Conservation (phyloP, 2,797 vertebrate species). For the Avahi laniger region DNA sequence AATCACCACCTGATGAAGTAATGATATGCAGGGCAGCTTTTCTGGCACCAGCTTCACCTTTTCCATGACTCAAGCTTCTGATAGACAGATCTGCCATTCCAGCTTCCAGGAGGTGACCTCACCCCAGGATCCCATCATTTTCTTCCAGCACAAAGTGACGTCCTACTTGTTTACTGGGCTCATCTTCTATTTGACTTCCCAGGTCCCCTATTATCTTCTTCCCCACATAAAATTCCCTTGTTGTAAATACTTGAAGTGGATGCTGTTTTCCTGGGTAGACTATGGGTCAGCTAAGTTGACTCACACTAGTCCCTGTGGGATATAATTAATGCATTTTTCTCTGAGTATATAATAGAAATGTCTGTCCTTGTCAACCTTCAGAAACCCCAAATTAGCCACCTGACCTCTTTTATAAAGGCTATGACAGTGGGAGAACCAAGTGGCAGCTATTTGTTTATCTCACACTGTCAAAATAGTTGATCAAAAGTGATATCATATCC, state of each 20-base stretch:
- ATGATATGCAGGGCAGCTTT: not conserved
- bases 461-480: not conserved
- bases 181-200: not conserved
- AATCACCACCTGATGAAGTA: conserved; percentile 13
- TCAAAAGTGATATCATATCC: not conserved
- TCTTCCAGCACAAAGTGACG: not conserved
- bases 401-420: conserved; percentile 5
- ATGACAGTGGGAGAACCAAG: not conserved
- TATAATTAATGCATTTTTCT: conserved; percentile 26
- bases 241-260: not conserved
- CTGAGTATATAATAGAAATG: conserved; percentile 5
- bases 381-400: not conserved
- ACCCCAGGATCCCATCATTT: not conserved
- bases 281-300: not conserved
- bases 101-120: not conserved
- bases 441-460: not conserved
- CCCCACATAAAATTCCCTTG: not conserved
- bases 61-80: not conserved
- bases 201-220: not conserved
- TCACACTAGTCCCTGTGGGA: not conserved
- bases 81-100: not conserved
- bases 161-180: not conserved
- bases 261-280: conserved; percentile 1
- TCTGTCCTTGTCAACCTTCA: conserved; percentile 38
- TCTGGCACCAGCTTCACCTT: not conserved